Base-by-base conservation (phyloP, 2,797 vertebrate genomes). In the Parauchenoglanis ngamensis region DNA sequence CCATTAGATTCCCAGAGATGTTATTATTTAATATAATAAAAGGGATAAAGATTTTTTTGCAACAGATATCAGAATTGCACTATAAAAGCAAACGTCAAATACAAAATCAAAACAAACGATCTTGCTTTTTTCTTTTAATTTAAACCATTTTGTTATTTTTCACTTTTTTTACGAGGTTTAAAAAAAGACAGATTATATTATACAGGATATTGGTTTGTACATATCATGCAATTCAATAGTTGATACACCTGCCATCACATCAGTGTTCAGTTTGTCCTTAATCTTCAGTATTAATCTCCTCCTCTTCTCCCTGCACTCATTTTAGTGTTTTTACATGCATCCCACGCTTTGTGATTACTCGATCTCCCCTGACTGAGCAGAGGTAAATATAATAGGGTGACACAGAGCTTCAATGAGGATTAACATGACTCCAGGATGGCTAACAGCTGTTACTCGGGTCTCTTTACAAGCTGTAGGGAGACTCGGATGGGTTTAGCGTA, bases 361-460 rank as follows among this genome's bases (percentile, higher is more conserved):
- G n/a, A 76, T 86, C 81, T 67, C 70, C 76, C 46, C 59, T 83
- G 78, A 86, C 35, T 67, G 28, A 76, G 78, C 67, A 77, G 68
- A 86, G 54, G 70, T 78, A 86, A 68, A 88, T 59, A 77, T 52
- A 59, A 31, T 19, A 77, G 49, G 19, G 46, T 56, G 75, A 61
- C 72, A 61, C 25, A 13, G 49, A 83, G 68, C 54, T 83, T 25
- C 68, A 56, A 44, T 87, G 56, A 61, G 78, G 59, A 86, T 91
- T 63, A 72, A 73, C 83, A 7, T 87, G 76, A 79, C 70, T 85
- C 86, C 89, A 19, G 68, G 89, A 86, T 85, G 70, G 87, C 75
- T 61, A 78, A 78, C 88, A 90, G 86, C 89, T 89, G 88, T 89
- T 87, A 87, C 75, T 61, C 63, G 85, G 77, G 52, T 85, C 59